phyloP scores from a whole-genome alignment of 2,888 invertebrate species.

The Falcaria lacertinaria region DNA sequence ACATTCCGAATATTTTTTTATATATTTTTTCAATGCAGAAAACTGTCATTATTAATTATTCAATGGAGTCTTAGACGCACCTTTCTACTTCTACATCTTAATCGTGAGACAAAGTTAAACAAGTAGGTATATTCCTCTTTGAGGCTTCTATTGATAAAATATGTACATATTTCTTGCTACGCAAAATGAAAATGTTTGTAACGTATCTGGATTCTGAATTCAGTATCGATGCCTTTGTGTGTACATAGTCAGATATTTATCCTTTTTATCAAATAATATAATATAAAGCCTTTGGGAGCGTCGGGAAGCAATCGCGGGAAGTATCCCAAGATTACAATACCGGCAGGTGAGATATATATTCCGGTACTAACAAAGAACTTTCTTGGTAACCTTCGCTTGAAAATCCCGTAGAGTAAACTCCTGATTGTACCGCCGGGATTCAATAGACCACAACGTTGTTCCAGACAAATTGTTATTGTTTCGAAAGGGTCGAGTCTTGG shows the following conservation, averaged over 20 bases:
- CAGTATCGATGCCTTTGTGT: conserved; percentile 1
- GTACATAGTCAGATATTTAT: conserved; percentile 8
- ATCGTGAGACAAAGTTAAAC: too few species aligned
- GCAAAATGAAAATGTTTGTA: neutral
- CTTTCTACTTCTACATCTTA: too few species aligned
- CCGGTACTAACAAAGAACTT: conserved; percentile 50
- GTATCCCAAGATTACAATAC: conserved; percentile 34
- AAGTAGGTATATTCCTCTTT: too few species aligned
- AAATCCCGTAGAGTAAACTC: conserved; percentile 26
- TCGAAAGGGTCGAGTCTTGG: conserved; percentile 8
- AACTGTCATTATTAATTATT: too few species aligned
- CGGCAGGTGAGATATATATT: conserved; percentile 43
- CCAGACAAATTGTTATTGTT: conserved; percentile 43
- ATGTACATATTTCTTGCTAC: neutral
- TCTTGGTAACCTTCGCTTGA: conserved; percentile 24
- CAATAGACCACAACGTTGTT: conserved; percentile 27
- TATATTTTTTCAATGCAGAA: too few species aligned
- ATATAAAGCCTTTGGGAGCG: conserved; percentile 12
- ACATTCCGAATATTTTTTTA: too few species aligned
- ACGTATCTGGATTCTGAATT: neutral
- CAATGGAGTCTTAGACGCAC: too few species aligned
- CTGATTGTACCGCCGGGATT: conserved; percentile 36
- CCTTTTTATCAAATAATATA: conserved; percentile 13
- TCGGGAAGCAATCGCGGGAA: conserved; percentile 27
- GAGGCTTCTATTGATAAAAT: too few species aligned